Conservation (phyloP, 2,797 vertebrate species). For the Brotula barbata region DNA sequence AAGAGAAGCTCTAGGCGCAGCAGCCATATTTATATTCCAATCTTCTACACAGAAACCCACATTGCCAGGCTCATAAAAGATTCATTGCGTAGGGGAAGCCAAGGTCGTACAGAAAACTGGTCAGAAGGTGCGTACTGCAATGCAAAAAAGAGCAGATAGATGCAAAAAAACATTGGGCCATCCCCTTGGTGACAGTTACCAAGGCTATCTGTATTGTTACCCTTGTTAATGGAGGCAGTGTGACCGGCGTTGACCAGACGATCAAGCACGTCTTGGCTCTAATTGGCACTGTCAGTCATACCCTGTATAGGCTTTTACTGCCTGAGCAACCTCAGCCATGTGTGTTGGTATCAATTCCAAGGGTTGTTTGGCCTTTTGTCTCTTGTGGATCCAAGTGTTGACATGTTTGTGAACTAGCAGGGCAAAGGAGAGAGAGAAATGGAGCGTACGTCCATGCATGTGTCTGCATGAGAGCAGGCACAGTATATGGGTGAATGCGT, state of each 20-base stretch:
- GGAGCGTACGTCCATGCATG: constrained; percentile 39
- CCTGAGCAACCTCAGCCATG: constrained; percentile 15
- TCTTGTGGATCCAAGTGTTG: constrained; percentile 39
- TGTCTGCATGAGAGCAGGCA: constrained; percentile 19
- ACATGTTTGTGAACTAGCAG: constrained; percentile 66
- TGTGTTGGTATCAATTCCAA: constrained; percentile 45
- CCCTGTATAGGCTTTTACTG: constrained; percentile 12
- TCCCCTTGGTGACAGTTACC: constrained; percentile 50
- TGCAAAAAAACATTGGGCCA: constrained; percentile 34
- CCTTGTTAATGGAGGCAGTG: constrained; percentile 30
- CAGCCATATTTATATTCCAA: constrained; percentile 85
- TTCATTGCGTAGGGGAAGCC: constrained; percentile 79
- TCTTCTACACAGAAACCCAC: constrained; percentile 82
- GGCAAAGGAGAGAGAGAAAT: constrained; percentile 42
- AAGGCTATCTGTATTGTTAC: constrained; percentile 35
- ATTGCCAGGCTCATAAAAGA: constrained; percentile 83
- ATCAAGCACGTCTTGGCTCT: constrained; percentile 27
- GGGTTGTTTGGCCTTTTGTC: constrained; percentile 48
- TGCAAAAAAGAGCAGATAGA: constrained; percentile 55
- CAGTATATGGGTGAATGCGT: constrained; percentile 16
- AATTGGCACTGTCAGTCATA: constrained; percentile 56
- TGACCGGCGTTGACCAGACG: constrained; percentile 41
- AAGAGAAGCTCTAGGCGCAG: constrained; percentile 73
- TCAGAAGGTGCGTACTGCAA: constrained; percentile 74
- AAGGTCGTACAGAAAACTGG: constrained; percentile 80